Base-by-base conservation (phyloP, 2,888 invertebrate species). In the Subacronicta megacephala region DNA sequence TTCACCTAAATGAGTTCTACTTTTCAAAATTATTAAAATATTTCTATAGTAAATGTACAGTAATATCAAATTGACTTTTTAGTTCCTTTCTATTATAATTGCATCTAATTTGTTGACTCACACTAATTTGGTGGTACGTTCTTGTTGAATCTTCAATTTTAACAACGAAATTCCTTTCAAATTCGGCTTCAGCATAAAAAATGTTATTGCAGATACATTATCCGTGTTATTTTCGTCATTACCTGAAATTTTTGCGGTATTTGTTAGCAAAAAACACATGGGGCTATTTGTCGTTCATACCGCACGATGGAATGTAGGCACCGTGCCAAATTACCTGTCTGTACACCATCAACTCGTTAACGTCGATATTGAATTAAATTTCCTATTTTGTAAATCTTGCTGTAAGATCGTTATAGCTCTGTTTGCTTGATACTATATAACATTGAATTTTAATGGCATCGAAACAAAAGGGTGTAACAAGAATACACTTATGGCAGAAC, bases 301-400 rank as follows among this genome's bases (percentile, higher is more conserved):
- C 80, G 59, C 69, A 55, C 71, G 16, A 15, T 55, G 87, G 90
- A 88, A 91, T 91, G 88, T 88, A 86, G 90, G 90, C 90, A 83
- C 44, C 77, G 69, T 68, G 88, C 90, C 90, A 89, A 90, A 89
- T 89, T 85, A 86, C 86, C 82, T 84, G 84, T 77, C 72, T 71
- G 72, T 73, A 70, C 68, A 70, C 78, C 76, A 81, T 81, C 77
- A 78, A 81, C 80, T 85, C 74, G 81, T 84, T 83, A 84, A 78
- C 78, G 69, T 72, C 54, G 47, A 75, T 76, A 80, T 83, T 83
- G 81, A 83, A 84, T 80, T 82, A 82, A 83, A 85, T 81, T 86
- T 75, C 78, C 77, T 77, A 80, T 81, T 79, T 76, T 69, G 76
- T 69, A 73, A 56, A 63, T 72, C 58, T 67, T 58, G 58, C 62